phyloP scores from a whole-genome alignment of 2,797 vertebrate genomes.

The Echeneis naucrates region DNA sequence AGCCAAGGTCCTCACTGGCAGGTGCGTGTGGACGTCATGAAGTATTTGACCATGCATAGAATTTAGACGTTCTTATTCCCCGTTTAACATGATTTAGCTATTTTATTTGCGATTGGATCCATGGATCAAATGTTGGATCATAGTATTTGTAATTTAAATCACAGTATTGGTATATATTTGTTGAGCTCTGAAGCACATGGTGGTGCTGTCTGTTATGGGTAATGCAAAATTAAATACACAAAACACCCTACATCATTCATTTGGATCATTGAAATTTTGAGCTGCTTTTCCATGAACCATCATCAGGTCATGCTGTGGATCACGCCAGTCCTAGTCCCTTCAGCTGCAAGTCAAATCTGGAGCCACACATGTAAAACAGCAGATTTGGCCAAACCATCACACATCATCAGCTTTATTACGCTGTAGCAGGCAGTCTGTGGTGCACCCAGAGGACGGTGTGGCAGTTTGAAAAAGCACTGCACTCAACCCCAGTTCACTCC shows the following conservation, averaged over 20 bases:
- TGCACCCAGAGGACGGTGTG: conserved; percentile 24
- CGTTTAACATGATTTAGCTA: not conserved
- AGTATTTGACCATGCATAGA: not conserved
- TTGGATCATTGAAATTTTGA: conserved; percentile 49
- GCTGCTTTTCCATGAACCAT: conserved; percentile 65
- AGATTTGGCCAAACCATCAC: conserved; percentile 66
- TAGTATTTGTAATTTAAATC: not conserved
- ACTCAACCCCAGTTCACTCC: not conserved
- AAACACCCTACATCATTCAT: conserved; percentile 34
- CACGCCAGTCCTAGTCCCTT: conserved; percentile 28
- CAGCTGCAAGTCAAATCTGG: conserved; percentile 53
- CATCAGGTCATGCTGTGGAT: conserved; percentile 31
- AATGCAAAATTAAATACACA: conserved; percentile 32
- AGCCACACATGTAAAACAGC: conserved; percentile 73
- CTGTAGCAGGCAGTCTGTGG: conserved; percentile 37
- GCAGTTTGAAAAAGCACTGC: conserved; percentile 33
- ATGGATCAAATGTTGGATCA: not conserved
- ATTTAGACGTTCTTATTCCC: not conserved
- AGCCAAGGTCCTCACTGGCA: conserved; percentile 96
- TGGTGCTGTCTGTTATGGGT: no score
- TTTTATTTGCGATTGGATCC: not conserved
- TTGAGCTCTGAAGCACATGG: no score
- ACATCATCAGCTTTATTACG: conserved; percentile 44
- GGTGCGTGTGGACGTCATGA: conserved; percentile 65
- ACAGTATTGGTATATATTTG: not conserved